Conservation (phyloP, 2,113 vertebrate species). For the Puntigrus tetrazona region DNA sequence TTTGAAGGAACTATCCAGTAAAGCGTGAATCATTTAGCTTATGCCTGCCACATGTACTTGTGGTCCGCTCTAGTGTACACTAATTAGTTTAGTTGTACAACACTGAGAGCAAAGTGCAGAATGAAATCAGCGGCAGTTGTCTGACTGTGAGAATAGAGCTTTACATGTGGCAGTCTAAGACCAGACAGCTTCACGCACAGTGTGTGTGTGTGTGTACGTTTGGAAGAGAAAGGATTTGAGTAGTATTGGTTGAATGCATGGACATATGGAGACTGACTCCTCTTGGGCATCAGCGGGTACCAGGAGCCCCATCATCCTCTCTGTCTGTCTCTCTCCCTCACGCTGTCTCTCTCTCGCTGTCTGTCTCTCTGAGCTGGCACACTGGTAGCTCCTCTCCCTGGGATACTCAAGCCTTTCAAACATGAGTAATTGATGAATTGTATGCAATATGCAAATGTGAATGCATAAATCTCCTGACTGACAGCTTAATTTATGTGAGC, state of each 20-base stretch:
- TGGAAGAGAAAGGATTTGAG: constrained; percentile 41
- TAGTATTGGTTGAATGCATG: constrained; percentile 50
- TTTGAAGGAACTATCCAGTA: not conserved
- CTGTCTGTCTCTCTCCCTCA: constrained; percentile 11
- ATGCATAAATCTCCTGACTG: constrained; percentile 88
- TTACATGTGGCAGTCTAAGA: constrained; percentile 9
- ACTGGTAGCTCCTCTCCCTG: constrained; percentile 71
- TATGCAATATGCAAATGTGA: constrained; percentile 85
- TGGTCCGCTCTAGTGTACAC: not conserved
- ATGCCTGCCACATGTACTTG: constrained; percentile 5
- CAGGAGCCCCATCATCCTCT: constrained; percentile 43
- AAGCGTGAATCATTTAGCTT: constrained; percentile 8
- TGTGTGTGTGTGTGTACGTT: constrained; percentile 27
- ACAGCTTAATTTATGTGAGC: constrained; percentile 89
- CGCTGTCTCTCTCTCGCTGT: constrained; percentile 29
- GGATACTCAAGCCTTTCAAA: constrained; percentile 81
- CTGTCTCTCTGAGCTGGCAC: constrained; percentile 65
- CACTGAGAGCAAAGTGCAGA: constrained; percentile 17
- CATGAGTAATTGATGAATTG: constrained; percentile 85
- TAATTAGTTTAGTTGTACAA: constrained; percentile 21
- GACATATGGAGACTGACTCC: constrained; percentile 76
- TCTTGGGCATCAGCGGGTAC: constrained; percentile 65
- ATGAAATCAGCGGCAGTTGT: not conserved
- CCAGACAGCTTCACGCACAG: constrained; percentile 4
- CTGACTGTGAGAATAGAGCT: constrained; percentile 9